A percentile compares a stretch with the other conserved stretches of the same genome.
These are phyloP conservation scores for Corythoichthys haematopterus DNA, from an alignment of 2,113 vertebrate species.

Conservation along the genomic window DNA sequence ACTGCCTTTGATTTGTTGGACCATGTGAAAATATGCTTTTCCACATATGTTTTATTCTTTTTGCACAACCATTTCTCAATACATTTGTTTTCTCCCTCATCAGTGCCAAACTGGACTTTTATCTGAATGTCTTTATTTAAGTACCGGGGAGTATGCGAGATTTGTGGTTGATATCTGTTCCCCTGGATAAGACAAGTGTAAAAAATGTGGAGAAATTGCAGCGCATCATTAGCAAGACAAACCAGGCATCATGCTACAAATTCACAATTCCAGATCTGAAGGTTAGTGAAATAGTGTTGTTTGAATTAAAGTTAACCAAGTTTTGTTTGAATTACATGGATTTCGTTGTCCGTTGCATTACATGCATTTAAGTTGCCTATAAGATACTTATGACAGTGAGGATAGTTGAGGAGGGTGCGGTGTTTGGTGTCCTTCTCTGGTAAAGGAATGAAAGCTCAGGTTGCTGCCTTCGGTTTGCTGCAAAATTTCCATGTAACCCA, in stretches of 20 bases:
- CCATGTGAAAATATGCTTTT: neutral
- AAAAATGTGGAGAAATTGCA: constrained; percentile 85
- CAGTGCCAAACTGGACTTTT: constrained; percentile 22
- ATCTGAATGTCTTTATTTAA: constrained; percentile 2
- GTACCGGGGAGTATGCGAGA: constrained; percentile 74
- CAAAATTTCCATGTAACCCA: constrained; percentile 60
- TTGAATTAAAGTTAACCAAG: neutral
- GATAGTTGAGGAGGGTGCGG: constrained; percentile 41
- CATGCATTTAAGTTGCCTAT: constrained; percentile 4
- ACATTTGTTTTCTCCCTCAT: constrained; percentile 3
- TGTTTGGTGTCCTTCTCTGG: constrained; percentile 66
- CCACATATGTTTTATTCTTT: neutral
- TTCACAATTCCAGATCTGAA: constrained; percentile 91
- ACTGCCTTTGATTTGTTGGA: neutral
- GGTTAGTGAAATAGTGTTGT: constrained; percentile 66
- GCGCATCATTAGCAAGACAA: constrained; percentile 77
- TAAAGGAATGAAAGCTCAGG: constrained; percentile 53
- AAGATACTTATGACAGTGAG: constrained; percentile 31
- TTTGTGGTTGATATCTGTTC: constrained; percentile 91
- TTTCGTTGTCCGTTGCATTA: constrained; percentile 1
- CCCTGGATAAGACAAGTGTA: constrained; percentile 83
- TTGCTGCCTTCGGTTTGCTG: constrained; percentile 55
- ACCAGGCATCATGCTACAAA: constrained; percentile 79
- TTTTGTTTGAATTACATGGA: neutral
- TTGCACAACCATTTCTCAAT: constrained; percentile 12